These are phyloP conservation scores for Callosobruchus maculatus DNA, from an alignment of 2,888 invertebrate genomes.

Conservation along the genomic window DNA sequence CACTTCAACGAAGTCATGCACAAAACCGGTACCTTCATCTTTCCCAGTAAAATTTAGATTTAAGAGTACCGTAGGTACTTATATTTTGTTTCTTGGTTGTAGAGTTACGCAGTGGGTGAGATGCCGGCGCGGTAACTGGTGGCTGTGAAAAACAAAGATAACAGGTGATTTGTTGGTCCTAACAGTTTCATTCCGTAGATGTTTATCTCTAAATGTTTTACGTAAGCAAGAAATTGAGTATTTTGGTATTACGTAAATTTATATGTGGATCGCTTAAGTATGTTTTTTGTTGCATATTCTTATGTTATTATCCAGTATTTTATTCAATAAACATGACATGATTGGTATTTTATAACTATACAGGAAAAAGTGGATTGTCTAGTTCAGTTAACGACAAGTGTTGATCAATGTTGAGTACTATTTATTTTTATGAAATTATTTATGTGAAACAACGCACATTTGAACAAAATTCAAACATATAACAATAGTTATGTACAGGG, in stretches of 20 bases:
- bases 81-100: background rate
- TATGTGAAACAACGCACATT: no score
- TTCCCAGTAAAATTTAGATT: constrained; percentile 14
- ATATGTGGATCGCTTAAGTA: background rate
- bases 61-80: background rate
- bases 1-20: constrained; percentile 31
- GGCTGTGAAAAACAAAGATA: background rate
- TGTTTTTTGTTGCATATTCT: no score
- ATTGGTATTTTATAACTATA: no score
- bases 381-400: background rate
- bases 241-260: background rate
- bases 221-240: background rate
- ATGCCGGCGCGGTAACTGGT: background rate
- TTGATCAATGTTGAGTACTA: background rate
- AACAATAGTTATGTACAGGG: no score
- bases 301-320: background rate
- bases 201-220: background rate
- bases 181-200: background rate
- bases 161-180: background rate
- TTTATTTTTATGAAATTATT: background rate
- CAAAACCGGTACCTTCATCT: constrained; percentile 1
- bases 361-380: background rate
- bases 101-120: background rate
- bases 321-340: no score
- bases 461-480: no score